phyloP scores from a whole-genome alignment of 2,113 vertebrate genomes.

The Lophura nycthemera region DNA sequence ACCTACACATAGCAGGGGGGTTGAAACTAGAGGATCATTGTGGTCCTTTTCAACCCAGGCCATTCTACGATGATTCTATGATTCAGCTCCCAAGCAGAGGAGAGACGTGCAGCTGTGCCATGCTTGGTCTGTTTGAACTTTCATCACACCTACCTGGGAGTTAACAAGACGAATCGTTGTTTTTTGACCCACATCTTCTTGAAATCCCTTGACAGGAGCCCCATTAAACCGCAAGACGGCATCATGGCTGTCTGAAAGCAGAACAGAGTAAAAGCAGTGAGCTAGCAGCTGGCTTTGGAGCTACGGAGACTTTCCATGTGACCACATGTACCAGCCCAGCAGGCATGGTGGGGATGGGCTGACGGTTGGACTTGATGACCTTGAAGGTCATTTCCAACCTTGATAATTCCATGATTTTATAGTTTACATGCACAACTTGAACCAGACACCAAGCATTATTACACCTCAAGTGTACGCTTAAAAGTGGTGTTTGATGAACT shows the following conservation, averaged over 20 bases:
- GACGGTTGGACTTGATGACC: too few relatives aligned
- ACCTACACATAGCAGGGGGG: too few relatives aligned
- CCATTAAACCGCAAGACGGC: conserved; percentile 82
- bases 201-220: conserved; percentile 77
- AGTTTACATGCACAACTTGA: neutral
- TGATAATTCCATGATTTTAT: neutral
- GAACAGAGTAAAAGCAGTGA: neutral
- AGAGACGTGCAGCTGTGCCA: neutral
- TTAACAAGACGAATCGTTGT: conserved; percentile 84
- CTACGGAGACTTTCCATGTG: neutral
- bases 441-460: neutral
- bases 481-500: neutral
- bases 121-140: rapidly evolving
- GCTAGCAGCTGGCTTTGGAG: neutral
- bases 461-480: neutral
- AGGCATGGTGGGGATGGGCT: too few relatives aligned
- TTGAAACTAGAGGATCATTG: too few relatives aligned
- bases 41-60: too few relatives aligned
- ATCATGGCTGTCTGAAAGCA: conserved; percentile 80
- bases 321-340: neutral
- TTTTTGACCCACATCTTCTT: conserved; percentile 82
- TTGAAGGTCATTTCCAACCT: too few relatives aligned
- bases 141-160: conserved; percentile 79
- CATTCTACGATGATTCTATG: too few relatives aligned
- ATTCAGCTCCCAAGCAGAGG: neutral